phyloP scores from a whole-genome alignment of 2,113 vertebrate genomes.

The Romanogobio albipinnatus region DNA sequence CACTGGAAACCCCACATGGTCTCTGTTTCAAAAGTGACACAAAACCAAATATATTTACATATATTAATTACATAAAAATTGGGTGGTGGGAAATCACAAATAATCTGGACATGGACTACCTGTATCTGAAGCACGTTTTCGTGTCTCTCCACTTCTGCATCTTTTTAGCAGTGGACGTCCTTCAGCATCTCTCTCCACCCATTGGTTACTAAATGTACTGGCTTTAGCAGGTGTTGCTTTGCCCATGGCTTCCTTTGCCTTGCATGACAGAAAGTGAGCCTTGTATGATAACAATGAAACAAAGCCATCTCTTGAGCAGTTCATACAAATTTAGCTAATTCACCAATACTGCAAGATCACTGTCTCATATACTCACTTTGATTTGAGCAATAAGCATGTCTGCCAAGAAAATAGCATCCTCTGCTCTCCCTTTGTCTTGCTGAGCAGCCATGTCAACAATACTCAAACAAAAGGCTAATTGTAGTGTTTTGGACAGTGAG shows the following conservation, averaged over 20 bases:
- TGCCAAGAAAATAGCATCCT: neutral
- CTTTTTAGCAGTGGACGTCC: constrained; percentile 16
- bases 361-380: neutral
- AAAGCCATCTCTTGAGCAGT: neutral
- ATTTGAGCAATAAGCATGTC: too few species aligned
- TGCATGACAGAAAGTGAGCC: neutral
- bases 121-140: too few species aligned
- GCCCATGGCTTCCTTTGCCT: neutral
- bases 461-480: too few species aligned
- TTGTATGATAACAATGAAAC: neutral
- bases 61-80: neutral
- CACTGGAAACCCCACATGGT: too few species aligned
- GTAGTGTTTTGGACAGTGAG: too few species aligned
- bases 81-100: neutral
- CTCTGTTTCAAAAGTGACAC: too few species aligned
- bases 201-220: neutral
- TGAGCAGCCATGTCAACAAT: neutral
- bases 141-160: neutral
- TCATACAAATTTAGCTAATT: neutral
- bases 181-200: constrained; percentile 2
- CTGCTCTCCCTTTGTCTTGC: neutral
- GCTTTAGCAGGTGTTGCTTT: neutral
- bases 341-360: neutral
- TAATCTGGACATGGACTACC: neutral
- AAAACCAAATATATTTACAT: neutral